Conservation (phyloP, 2,888 invertebrate species). For the Pyrrhosoma nymphula region DNA sequence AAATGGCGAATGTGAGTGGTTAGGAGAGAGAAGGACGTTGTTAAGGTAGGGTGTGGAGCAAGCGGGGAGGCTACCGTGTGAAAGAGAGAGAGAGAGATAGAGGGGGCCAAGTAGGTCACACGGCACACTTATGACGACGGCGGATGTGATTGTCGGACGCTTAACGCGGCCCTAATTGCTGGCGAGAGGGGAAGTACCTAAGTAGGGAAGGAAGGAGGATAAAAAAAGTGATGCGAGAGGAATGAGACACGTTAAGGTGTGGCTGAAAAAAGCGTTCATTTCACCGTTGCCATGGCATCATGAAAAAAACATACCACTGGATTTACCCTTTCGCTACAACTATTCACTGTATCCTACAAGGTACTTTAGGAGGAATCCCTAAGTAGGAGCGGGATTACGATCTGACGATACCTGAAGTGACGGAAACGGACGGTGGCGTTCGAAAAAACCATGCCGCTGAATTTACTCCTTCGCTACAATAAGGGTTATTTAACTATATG, state of each 20-base stretch:
- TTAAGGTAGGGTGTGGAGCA: not conserved
- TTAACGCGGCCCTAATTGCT: constrained; percentile 44
- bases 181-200: not conserved
- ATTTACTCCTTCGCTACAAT: too few species aligned
- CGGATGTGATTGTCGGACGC: constrained; percentile 30
- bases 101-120: constrained; percentile 15
- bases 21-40: not conserved
- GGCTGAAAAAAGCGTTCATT: not conserved
- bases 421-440: too few species aligned
- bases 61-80: not conserved
- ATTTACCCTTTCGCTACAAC: too few species aligned
- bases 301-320: too few species aligned
- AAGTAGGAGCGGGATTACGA: too few species aligned
- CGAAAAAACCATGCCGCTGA: too few species aligned
- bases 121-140: not conserved
- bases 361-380: too few species aligned
- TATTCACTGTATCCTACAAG: too few species aligned
- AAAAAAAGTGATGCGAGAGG: not conserved
- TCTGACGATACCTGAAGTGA: too few species aligned
- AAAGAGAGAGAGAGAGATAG: not conserved
- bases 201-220: not conserved
- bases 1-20: too few species aligned
- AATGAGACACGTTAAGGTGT: not conserved
- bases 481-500: too few species aligned
- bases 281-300: too few species aligned